Evolutionary conservation across 2,888 invertebrate genomes (phyloP), one percentile per base, ranked within the genome.

Genomic region (Drosophila parthenogenetica): DNA sequence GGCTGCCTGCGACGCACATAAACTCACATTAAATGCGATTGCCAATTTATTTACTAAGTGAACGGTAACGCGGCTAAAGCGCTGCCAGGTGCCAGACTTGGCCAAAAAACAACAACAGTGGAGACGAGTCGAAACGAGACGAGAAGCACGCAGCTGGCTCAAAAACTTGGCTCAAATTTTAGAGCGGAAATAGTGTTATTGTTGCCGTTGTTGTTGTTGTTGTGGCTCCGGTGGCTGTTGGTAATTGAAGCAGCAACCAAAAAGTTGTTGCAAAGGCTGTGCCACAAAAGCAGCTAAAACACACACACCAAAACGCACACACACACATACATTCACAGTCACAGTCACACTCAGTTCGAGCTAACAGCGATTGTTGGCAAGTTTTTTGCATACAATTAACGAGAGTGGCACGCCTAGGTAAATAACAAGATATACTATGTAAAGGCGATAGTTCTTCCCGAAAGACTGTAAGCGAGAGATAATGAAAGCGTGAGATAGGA

Each of bases 21-120:
- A 87, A 81, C 83, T 87, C 89, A 85, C 87, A 89, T 89, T 89
- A 86, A 86, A 89, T 84, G 74, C 86, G 86, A 86, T 86, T 86
- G 86, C 89, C 87, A 89, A 86, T 89, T 86, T 86, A 89, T 89
- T 89, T 89, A 85, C 87, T 81, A 89, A 87, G 87, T 89, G 85
- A 88, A 78, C 79, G 61, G 60, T 65, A 69, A 39, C 62, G 66
- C 58, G 63, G 65, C 54, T 35, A 60, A 40, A 11, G 68, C 50
- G 46, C 35, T 39, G 25, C 42, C 54, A 49, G 63, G 51, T 63
- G 72, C 42, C 50, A 61, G 59, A 59, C 54, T 54, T 59, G 59
- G 65, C 57, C 48, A 42, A 32, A 53, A 46, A 63, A 50, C 29
- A 46, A 60, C 39, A 14, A 14, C 19, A 57, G 62, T 19, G 49